Evolutionary conservation across 2,888 invertebrate species (phyloP).

Genomic region (Neoascia interrupta): DNA sequence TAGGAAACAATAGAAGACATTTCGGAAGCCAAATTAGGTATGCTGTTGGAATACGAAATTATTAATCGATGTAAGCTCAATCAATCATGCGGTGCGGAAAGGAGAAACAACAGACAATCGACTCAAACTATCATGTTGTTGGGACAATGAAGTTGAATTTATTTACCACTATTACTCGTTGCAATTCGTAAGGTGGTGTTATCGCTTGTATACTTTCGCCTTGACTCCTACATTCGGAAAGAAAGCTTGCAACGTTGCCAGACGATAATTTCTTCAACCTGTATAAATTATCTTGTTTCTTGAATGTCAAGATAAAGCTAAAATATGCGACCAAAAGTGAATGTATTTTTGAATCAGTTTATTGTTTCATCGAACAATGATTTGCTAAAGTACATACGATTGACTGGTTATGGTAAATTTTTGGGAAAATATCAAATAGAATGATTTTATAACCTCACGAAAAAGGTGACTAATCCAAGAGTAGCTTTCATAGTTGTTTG

Average conservation of each 20-base stretch:
- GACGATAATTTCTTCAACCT: not conserved
- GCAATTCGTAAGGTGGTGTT: not conserved
- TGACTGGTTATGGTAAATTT: conserved; percentile 30
- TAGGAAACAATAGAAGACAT: conserved; percentile 12
- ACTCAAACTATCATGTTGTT: conserved; percentile 12
- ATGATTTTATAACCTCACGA: too few relatives aligned
- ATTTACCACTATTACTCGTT: not conserved
- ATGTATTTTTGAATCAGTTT: not conserved
- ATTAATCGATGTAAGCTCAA: not conserved
- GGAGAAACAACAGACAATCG: too few relatives aligned
- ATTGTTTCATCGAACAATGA: not conserved
- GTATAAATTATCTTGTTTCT: not conserved
- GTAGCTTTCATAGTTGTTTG: too few relatives aligned
- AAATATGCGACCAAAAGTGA: not conserved
- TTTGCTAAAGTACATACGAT: not conserved
- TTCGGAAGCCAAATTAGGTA: conserved; percentile 36
- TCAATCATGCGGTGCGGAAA: not conserved
- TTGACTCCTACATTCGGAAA: conserved; percentile 35
- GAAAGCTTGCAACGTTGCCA: conserved; percentile 39
- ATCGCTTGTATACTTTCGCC: conserved; percentile 35
- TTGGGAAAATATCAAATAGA: too few relatives aligned
- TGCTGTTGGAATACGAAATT: conserved; percentile 47
- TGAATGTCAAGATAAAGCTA: conserved; percentile 2
- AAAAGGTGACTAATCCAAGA: too few relatives aligned
- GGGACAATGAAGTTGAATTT: conserved; percentile 12